Evolutionary conservation across 2,888 invertebrate genomes (phyloP).

Genomic region (Mesorhabditis sp.): DNA sequence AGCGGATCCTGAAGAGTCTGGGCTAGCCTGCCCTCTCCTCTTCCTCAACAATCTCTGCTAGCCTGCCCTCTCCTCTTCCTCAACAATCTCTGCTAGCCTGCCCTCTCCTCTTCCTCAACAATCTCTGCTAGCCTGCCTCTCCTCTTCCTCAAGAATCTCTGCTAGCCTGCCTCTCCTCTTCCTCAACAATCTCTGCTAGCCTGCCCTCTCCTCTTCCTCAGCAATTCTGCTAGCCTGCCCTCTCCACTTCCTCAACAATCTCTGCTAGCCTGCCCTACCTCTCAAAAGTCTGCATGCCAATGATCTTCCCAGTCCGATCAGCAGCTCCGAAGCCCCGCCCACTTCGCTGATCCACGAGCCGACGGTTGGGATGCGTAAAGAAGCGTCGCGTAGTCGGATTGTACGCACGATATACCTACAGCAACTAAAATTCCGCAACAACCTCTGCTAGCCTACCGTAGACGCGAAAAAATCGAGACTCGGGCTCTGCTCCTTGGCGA

Average conservation of each 20-base stretch:
- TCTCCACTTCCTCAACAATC: neutral
- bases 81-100: neutral
- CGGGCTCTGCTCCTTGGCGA: neutral
- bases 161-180: neutral
- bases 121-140: no score
- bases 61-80: neutral
- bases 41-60: neutral
- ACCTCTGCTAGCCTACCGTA: neutral
- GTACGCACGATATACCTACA: neutral
- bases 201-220: no score
- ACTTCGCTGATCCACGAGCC: neutral
- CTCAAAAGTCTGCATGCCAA: neutral
- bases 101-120: no score
- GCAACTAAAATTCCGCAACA: no score
- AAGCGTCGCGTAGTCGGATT: conserved; percentile 1
- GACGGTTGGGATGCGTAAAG: neutral
- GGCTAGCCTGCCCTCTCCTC: neutral
- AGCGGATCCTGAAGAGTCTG: neutral
- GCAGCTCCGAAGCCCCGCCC: neutral
- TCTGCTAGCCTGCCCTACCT: no score
- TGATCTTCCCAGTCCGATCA: neutral
- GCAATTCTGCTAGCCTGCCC: no score
- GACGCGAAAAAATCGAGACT: conserved; percentile 4
- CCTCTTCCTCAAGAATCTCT: neutral
- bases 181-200: neutral